Conservation (phyloP, 2,888 invertebrate species). For the Tachina fera region DNA sequence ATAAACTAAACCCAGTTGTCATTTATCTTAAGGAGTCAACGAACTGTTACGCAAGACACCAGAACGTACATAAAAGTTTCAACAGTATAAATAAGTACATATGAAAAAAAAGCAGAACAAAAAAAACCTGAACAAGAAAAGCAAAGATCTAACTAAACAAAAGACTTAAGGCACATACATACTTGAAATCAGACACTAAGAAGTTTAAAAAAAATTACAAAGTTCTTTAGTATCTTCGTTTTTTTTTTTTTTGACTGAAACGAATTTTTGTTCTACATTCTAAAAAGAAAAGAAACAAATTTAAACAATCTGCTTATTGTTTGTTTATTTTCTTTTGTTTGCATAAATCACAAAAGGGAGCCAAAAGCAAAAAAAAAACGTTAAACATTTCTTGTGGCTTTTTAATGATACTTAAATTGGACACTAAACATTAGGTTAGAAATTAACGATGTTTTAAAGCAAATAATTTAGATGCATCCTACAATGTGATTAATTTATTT, state of each 20-base stretch:
- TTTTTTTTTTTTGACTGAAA: conserved; percentile 8
- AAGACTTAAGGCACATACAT: conserved; percentile 56
- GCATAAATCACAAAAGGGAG: background rate
- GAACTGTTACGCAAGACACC: conserved; percentile 69
- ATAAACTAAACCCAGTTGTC: conserved; percentile 46
- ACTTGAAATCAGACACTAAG: conserved; percentile 18
- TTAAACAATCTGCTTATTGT: conserved; percentile 2
- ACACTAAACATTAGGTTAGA: background rate
- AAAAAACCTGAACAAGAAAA: conserved; percentile 47
- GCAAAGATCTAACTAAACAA: conserved; percentile 67
- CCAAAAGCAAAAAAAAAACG: background rate
- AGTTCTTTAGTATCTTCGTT: background rate
- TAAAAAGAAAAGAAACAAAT: background rate
- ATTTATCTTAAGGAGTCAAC: conserved; percentile 61
- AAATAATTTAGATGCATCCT: background rate
- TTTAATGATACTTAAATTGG: background rate
- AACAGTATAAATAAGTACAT: conserved; percentile 32
- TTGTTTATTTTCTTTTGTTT: conserved; percentile 16
- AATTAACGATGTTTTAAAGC: background rate
- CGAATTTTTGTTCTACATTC: conserved; percentile 42
- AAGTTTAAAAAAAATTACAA: conserved; percentile 26
- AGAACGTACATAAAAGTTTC: conserved; percentile 55
- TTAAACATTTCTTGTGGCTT: background rate
- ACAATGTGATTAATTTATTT: conserved; percentile 5
- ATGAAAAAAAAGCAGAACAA: conserved; percentile 17